Evolutionary conservation across 2,888 invertebrate genomes (phyloP).

Genomic region (Aquatica leii): DNA sequence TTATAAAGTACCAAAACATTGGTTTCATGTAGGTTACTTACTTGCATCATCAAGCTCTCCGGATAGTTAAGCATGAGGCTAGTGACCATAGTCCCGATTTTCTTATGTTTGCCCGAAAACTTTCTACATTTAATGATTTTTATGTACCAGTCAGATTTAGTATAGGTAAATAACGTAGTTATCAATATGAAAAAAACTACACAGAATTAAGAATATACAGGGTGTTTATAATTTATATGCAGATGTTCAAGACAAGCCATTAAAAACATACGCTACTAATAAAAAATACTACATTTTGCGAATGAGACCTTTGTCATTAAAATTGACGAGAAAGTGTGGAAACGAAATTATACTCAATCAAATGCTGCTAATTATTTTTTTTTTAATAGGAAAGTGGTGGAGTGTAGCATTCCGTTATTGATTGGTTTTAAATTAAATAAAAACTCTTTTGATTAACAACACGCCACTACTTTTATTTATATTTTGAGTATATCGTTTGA

Average conservation of each 20-base stretch:
- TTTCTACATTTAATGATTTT: neutral
- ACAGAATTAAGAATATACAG: neutral
- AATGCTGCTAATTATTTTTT: neutral
- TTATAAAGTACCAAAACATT: neutral
- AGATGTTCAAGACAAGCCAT: no score
- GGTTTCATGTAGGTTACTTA: neutral
- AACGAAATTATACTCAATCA: no score
- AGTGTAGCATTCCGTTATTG: no score
- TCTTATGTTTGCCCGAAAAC: conserved; percentile 1
- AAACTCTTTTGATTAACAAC: no score
- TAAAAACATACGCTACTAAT: no score
- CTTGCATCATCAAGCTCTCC: neutral
- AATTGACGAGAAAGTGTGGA: no score
- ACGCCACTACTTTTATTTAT: no score
- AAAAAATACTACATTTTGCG: neutral
- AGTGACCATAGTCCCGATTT: neutral
- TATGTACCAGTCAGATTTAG: neutral
- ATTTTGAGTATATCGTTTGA: no score
- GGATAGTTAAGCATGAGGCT: neutral
- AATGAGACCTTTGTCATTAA: neutral
- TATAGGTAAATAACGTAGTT: no score
- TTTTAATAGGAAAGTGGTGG: no score
- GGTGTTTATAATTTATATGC: neutral
- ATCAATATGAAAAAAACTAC: no score
- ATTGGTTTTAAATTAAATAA: no score